Percentiles rank a stretch among this genome's conserved stretches.
Evolutionary conservation across 2,113 vertebrate genomes (phyloP).

Genomic region (Pelvicachromis taeniatus): DNA sequence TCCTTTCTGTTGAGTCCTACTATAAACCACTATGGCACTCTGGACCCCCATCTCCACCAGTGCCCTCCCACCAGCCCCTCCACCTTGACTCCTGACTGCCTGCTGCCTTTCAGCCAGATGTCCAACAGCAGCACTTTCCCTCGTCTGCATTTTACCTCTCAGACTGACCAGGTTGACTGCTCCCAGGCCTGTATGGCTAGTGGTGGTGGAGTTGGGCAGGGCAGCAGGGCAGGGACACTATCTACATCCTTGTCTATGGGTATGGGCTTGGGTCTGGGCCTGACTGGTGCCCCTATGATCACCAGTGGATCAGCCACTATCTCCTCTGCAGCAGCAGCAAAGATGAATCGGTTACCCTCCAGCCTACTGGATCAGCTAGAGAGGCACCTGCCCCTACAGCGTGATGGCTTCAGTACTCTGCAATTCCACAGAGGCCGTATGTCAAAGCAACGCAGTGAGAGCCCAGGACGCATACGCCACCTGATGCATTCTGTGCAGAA

Average conservation of each 20-base stretch:
- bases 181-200: conserved; percentile 69
- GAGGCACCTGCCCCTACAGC: conserved; percentile 92
- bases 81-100: conserved; percentile 81
- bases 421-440: conserved; percentile 86
- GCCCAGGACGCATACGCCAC: conserved; percentile 94
- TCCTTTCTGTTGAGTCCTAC: conserved; percentile 86
- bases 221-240: conserved; percentile 59
- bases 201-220: conserved; percentile 52
- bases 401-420: conserved; percentile 95
- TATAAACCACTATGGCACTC: conserved; percentile 85
- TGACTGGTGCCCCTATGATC: conserved; percentile 78
- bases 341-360: conserved; percentile 87
- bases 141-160: conserved; percentile 92
- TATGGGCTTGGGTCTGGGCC: conserved; percentile 71
- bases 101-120: conserved; percentile 91
- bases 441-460: conserved; percentile 92
- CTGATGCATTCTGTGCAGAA: conserved; percentile 97
- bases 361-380: conserved; percentile 97
- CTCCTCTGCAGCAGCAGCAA: conserved; percentile 71
- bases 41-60: conserved; percentile 84
- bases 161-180: conserved; percentile 85
- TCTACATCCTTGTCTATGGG: conserved; percentile 74
- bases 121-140: conserved; percentile 96
- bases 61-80: conserved; percentile 72
- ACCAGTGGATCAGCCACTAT: conserved; percentile 78